Evolutionary conservation across 1,140 invertebrate species (phyloP), one percentile per base, ranked within the genome.

Genomic region (Atta colombica): DNA sequence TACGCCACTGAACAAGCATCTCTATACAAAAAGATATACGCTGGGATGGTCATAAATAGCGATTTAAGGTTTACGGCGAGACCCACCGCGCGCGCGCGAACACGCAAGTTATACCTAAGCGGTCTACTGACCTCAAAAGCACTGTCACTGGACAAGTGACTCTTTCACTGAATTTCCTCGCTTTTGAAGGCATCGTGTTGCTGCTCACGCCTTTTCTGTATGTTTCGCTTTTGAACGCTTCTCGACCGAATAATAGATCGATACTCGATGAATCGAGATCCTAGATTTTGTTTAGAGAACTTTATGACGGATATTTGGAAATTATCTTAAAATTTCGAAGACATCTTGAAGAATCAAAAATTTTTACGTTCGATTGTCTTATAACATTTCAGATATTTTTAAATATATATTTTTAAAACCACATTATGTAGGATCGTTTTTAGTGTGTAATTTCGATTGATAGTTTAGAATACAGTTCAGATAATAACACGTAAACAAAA

Each of bases 111-210:
- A 45, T 66, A 45, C 66, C 77, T 39, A 78, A 55, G 58, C 80
- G 89, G 75, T 90, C 89, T 28, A 90, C 89, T 90, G 31, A 90
- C 89, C 89, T 61, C 77, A 65, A 90, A 90, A 90, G 63, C 68
- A 90, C 89, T 90, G 89, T 90, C 88, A 90, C 89, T 82, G 75
- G 31, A 85, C 55, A 35, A 45, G 25, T 31, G 63, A 49, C 77
- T 90, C 86, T 90, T 90, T 90, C 89, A 90, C 88, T 90, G 86
- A 85, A 88, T 85, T 90, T 88, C 61, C 86, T 87, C 61, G 60
- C 65, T 90, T 88, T 86, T 90, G 69, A 74, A 74, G 39, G 12
- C 18, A 25, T 16, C 68, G 4, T 18, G 58, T 84, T 58, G 35
- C 18, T 74, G 3, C 28, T 65, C 25, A 49, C 28, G 14, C n/a